phyloP scores from a whole-genome alignment of 2,113 vertebrate genomes.

The Pampusana beccarii region DNA sequence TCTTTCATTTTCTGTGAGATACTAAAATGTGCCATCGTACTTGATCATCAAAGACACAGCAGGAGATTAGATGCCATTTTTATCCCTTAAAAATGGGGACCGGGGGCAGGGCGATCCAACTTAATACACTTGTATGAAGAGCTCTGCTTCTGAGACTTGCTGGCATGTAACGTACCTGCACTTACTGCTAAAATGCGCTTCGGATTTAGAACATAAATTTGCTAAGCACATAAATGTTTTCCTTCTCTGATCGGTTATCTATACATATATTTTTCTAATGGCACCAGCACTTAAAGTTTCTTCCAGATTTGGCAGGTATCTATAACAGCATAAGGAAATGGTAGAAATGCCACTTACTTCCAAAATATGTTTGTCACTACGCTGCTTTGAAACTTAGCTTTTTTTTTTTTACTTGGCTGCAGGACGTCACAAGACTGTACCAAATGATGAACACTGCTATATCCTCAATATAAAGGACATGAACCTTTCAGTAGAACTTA shows the following conservation, averaged over 20 bases:
- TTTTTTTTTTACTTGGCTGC: not conserved
- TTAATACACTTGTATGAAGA: not conserved
- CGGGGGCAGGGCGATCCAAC: not conserved
- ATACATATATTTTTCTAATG: not conserved
- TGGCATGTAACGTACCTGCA: rapidly evolving
- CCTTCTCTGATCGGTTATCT: not conserved
- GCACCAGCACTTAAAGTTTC: not conserved
- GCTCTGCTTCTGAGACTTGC: not conserved
- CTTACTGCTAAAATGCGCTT: not conserved
- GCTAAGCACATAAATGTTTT: not conserved
- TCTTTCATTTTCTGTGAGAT: not conserved
- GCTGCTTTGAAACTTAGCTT: not conserved
- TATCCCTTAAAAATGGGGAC: not conserved
- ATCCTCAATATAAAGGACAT: not conserved
- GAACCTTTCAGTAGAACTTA: not conserved
- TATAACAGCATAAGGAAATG: not conserved
- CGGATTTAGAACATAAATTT: not conserved
- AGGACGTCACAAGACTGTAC: not conserved
- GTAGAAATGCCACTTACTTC: not conserved
- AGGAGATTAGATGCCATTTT: not conserved
- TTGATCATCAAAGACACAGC: not conserved
- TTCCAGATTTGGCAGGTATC: not conserved
- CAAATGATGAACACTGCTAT: not conserved
- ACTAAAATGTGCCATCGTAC: not conserved
- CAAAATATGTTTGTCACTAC: not conserved